Base-by-base conservation (phyloP, 2,797 vertebrate species). In the Siniperca scherzeri region DNA sequence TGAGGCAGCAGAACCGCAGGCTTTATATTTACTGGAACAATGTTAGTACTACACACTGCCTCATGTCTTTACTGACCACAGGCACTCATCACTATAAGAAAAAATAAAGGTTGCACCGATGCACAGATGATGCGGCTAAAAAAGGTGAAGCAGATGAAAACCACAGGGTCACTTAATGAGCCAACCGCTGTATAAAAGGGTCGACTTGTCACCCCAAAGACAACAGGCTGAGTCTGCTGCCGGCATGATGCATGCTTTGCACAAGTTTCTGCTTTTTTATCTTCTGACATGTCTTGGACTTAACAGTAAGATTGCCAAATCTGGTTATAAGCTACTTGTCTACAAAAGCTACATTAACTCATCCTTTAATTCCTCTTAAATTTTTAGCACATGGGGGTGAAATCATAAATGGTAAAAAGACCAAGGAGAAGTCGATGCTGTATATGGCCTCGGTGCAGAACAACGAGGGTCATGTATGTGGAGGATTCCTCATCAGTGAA, bases 361-460 rank as follows among this genome's bases (percentile, higher is more conserved):
- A 46, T 70, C 2, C 21, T 61, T 66, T 17, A 33, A 12, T 76
- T 14, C 16, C n/a, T 64, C 33, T 59, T 36, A 36, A 4, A 6
- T 36, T 78, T n/a, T 38, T 52, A 90, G 74, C 74, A 62, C 56
- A 71, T 73, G 86, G 87, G 72, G 84, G 75, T 64, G 53, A 84
- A 74, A 90, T 92, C 80, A 80, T 91, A 80, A 27, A 89, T 10
- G 90, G 92, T 1, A 0, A 30, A 64, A 70, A 48, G 2, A 85
- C 11, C n/a, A 17, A 64, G 0, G 0, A 56, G 1, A 64, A 64
- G 0, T 4, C 2, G 36, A 85, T 95, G 92, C 60, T 69, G 76
- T 96, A 94, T 50, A 95, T 96, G 94, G 95, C 81, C 74, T 96
- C 95, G 0, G 74, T 96, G 67, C 95, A 95, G 61, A 13, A 10